A percentile compares a stretch with the other conserved stretches of the same genome.
These are phyloP conservation scores for Dolomedes plantarius DNA, from an alignment of 2,888 invertebrate species.

Conservation along the genomic window DNA sequence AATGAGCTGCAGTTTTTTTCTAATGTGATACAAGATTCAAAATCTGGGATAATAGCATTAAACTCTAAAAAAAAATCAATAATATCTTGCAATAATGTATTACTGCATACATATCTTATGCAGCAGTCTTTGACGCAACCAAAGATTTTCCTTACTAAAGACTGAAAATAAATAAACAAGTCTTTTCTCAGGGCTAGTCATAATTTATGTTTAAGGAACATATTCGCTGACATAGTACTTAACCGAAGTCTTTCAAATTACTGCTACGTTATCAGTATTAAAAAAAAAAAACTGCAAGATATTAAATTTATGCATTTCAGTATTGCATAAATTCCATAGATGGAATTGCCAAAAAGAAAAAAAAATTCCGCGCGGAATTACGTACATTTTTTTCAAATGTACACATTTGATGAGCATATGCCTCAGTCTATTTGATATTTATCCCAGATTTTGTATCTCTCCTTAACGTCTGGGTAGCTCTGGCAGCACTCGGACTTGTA, in stretches of 20 bases:
- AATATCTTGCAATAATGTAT: background rate
- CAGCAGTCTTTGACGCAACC: background rate
- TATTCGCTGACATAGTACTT: background rate
- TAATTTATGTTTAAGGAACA: background rate
- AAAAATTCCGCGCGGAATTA: too few species aligned
- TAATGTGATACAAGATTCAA: slow-evolving; percentile 39
- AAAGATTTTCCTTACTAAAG: background rate
- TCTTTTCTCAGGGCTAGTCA: slow-evolving; percentile 53
- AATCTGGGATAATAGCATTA: slow-evolving; percentile 39
- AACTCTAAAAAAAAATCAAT: background rate
- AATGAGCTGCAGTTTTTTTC: slow-evolving; percentile 79
- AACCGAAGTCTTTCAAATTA: background rate
- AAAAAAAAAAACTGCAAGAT: background rate
- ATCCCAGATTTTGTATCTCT: slow-evolving; percentile 13
- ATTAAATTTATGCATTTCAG: background rate
- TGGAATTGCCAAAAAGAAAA: background rate
- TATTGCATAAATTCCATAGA: background rate
- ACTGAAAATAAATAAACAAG: slow-evolving; percentile 54
- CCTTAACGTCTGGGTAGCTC: slow-evolving; percentile 37
- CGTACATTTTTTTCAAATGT: background rate
- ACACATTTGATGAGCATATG: slow-evolving; percentile 35
- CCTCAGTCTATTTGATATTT: slow-evolving; percentile 9
- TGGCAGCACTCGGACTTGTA: slow-evolving; percentile 54
- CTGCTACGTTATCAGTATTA: background rate
- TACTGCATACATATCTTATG: background rate